Evolutionary conservation across 2,113 vertebrate genomes (phyloP), one percentile per base, ranked within the genome.

Genomic region (Bubo bubo): DNA sequence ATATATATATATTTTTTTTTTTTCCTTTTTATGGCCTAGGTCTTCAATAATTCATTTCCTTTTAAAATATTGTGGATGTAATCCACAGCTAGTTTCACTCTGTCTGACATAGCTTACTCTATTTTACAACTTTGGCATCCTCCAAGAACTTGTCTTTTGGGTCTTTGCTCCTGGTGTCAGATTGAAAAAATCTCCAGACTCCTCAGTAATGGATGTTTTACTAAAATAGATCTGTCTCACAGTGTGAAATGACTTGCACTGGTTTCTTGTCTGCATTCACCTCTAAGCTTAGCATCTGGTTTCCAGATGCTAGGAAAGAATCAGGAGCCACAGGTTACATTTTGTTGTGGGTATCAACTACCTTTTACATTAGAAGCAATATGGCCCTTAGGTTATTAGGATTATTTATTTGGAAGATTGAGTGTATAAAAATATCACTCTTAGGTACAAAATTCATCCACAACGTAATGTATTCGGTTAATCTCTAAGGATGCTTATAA

Each of bases 301-400:
- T 75, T 62, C 47, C 81, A 67, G 43, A 35, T 90, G 66, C 30
- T 72, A 15, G 53, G 37, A 80, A 86, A 68, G 20, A 85, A 84
- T 43, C 6, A 19, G 43, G 28, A 85, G 43, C 21, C 1, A 0
- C 16, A 81, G 47, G 39, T 87, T 63, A 50, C 0, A 0, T 68
- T 90, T 90, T 79, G n/a, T 24, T 88, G 30, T 55, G 41, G 21
- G 2, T 55, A 47, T 87, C 19, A 59, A 9, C 20, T 67, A 52
- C 12, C 9, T 72, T 79, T 47, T 37, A 21, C 4, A 24, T 37
- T 20, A 71, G 70, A 91, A 79, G 13, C 24, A 75, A 30, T 23
- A 41, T 3, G 20, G 26, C 30, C 56, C 75, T 76, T 55, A 35
- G 14, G 39, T 73, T 67, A 20, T 63, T 35, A 45, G 30, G 39